Base-by-base conservation (phyloP, 23 tunicate genomes). In the Aplidium turbinatum region DNA sequence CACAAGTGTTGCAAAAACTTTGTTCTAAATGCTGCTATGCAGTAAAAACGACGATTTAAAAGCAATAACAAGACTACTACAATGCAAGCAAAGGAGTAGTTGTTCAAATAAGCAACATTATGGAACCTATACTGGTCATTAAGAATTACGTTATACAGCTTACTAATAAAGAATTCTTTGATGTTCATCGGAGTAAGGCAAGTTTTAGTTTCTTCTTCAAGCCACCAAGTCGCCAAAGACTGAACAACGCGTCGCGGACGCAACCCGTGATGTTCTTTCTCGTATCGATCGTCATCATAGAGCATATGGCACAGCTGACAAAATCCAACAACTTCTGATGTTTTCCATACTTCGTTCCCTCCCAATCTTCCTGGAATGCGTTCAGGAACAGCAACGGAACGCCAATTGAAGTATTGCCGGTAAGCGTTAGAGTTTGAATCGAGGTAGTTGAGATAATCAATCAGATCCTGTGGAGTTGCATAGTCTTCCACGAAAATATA, bases 281-380 rank as follows among this genome's bases (percentile, higher is more conserved):
- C 66, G 29, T 58, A 35, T 7, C 53, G 52, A 25, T 78, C 83
- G 50, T 78, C 83, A 21, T 50, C 73, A 34, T 78, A 75, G 9
- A 78, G 35, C 62, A 32, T 34, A 4, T 47, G 34, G 26, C 83
- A 78, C n/a, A 78, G 63, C 23, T 78, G 83, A 26, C 83, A 78
- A 18, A 31, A 46, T 5, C 66, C 62, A 21, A 54, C 33, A 1
- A 27, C 52, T 16, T 33, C 31, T 3, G 30, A 6, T 0, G 20
- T 54, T 1, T 35, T 25, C 58, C 58, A 47, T 9, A 20, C 20
- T 23, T 24, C 7, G 3, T 58, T 58, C 3, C 35, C 58, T 6
- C 6, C n/a, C 20, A 31, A 29, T 42, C 50, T 42, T 42, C 16
- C 16, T 42, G 50, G 50, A 9, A 42, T 42, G 16, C 16, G 13